Conservation (phyloP, 2,113 vertebrate genomes). For the Rhea pennata region DNA sequence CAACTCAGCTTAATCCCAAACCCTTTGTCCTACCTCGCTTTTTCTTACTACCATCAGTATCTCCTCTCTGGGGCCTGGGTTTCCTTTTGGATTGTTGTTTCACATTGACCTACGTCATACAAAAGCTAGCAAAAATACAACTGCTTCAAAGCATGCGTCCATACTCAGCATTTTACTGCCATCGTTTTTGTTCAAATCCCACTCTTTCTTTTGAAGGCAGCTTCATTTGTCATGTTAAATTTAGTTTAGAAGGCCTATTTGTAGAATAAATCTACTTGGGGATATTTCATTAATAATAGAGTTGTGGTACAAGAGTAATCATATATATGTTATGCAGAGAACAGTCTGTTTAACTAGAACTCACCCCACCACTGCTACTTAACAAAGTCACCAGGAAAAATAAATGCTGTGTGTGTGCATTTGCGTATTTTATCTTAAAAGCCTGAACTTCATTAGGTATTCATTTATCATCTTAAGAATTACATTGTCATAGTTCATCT, state of each 20-base stretch:
- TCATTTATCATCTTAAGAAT: slow-evolving; percentile 23
- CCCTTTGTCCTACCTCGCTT: neutral
- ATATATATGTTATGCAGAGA: neutral
- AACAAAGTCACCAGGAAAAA: neutral
- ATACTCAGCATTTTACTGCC: neutral
- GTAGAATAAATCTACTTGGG: neutral
- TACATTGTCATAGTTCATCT: slow-evolving; percentile 25
- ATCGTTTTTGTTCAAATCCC: neutral
- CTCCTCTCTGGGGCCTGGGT: neutral
- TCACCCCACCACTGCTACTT: neutral
- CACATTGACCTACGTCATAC: neutral
- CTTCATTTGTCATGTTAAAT: neutral
- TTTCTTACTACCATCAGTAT: neutral
- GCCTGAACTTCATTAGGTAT: slow-evolving; percentile 38
- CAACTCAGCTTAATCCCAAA: neutral
- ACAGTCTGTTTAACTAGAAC: neutral
- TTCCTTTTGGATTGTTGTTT: neutral
- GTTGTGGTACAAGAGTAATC: neutral
- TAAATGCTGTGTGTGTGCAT: neutral
- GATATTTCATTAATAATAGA: neutral
- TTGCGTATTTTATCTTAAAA: neutral
- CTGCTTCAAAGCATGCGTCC: neutral
- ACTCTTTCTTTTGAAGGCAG: neutral
- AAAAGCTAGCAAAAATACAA: neutral
- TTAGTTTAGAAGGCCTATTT: neutral